Evolutionary conservation across 1,140 invertebrate genomes (phyloP), one percentile per base, ranked within the genome.

Genomic region (Drosophila guanche): DNA sequence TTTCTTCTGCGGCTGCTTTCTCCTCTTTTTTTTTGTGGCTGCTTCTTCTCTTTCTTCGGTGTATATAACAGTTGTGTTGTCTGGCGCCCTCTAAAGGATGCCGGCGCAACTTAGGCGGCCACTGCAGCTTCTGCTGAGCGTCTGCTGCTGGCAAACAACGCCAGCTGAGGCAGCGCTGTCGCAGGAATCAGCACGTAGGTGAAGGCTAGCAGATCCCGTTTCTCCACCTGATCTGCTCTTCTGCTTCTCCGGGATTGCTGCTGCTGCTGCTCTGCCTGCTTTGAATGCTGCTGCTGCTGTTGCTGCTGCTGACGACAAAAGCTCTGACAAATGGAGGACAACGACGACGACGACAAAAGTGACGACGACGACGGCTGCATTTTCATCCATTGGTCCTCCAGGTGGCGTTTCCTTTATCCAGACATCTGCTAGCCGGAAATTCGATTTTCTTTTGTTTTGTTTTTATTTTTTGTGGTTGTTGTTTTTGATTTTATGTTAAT

Each of bases 301-400:
- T 67, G 42, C 57, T 79, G 43, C 23, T 22, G 40, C 29, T 65
- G 60, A 22, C 72, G 80, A 81, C 80, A 84, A 79, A 58, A 84
- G 62, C 79, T 72, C 85, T 90, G 89, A 86, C 71, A 90, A 78
- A 84, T 86, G 84, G 86, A 79, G 62, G 70, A 89, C 84, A 77
- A 78, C 74, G 72, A 90, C 89, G 79, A 86, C 80, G 80, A 74
- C 84, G 76, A 79, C 71, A 78, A 83, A 71, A 89, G 78, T 86
- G 76, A 86, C 83, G 81, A 83, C 88, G 89, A 90, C 89, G 89
- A 90, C 79, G 76, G 83, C 89, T 89, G 89, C 89, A 90, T 90
- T 90, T 90, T 90, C 89, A 90, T 90, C 89, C 84, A 90, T 90
- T 90, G 89, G 83, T 89, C 33, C 33, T 37, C 33, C 78, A 89